phyloP scores from a whole-genome alignment of 2,888 invertebrate species.

The Lordiphosa fenestrarum region DNA sequence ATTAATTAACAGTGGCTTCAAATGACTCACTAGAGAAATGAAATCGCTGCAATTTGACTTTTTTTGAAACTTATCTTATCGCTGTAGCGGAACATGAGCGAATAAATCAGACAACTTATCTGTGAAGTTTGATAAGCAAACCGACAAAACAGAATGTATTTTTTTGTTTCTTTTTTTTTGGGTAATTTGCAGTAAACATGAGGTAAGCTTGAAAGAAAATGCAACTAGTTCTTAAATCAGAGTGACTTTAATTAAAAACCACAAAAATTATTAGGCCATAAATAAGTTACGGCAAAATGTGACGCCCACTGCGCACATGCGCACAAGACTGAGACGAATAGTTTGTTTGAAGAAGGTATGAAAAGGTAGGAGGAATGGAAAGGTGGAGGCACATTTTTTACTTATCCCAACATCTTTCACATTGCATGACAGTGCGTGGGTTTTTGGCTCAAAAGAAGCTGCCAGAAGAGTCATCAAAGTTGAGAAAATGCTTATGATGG shows the following conservation, averaged over 20 bases:
- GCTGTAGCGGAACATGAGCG: slow-evolving; percentile 37
- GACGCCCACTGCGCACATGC: slow-evolving; percentile 66
- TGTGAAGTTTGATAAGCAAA: slow-evolving; percentile 35
- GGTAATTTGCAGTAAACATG: slow-evolving; percentile 32
- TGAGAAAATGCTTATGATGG: slow-evolving; percentile 17
- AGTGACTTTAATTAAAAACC: slow-evolving; percentile 40
- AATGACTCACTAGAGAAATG: slow-evolving; percentile 41
- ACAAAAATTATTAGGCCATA: slow-evolving; percentile 67
- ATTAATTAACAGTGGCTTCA: slow-evolving; percentile 39
- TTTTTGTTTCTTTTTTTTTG: slow-evolving; percentile 7
- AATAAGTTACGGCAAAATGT: slow-evolving; percentile 64
- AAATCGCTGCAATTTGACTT: slow-evolving; percentile 33
- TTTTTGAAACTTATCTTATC: slow-evolving; percentile 50
- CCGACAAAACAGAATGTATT: slow-evolving; percentile 10
- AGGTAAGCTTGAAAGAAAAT: slow-evolving; percentile 33
- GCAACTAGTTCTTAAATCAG: slow-evolving; percentile 37
- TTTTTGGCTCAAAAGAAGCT: slow-evolving; percentile 18
- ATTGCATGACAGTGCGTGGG: slow-evolving; percentile 13
- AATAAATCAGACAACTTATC: slow-evolving; percentile 59
- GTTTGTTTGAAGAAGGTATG: slow-evolving; percentile 2
- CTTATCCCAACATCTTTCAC: slow-evolving; percentile 36
- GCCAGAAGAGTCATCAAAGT: slow-evolving; percentile 21
- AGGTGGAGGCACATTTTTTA: slow-evolving; percentile 15
- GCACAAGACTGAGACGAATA: slow-evolving; percentile 44
- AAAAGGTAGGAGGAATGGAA: slow-evolving; percentile 1